phyloP scores from a whole-genome alignment of 1,140 invertebrate species.

The Pemphigus obesinymphae region DNA sequence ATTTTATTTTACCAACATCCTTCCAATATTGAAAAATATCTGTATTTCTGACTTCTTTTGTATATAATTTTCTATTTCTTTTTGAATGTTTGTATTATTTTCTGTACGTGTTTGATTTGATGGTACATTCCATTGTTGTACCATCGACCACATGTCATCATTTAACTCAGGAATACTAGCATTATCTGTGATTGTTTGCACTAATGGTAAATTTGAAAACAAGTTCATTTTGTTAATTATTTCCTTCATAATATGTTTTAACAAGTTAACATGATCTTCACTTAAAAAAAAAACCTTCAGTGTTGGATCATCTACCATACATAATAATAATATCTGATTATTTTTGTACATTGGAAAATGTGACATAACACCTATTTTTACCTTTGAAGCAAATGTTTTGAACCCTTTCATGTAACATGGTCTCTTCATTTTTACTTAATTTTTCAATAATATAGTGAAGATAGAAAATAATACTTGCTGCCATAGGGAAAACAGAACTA shows the following conservation, averaged over 20 bases:
- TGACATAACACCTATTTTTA: background rate
- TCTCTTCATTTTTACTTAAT: too few species aligned
- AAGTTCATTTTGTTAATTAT: background rate
- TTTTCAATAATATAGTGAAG: too few species aligned
- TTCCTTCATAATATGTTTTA: background rate
- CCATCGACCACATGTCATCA: background rate
- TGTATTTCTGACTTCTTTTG: background rate
- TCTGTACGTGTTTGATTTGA: background rate
- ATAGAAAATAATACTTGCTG: background rate
- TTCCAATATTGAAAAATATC: background rate
- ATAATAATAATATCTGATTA: too few species aligned
- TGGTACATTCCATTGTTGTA: background rate
- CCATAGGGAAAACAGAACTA: background rate
- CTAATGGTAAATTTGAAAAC: background rate
- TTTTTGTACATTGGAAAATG: background rate
- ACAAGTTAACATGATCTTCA: background rate
- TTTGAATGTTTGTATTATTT: too few species aligned
- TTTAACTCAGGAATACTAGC: slow-evolving; percentile 1
- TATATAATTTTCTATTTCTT: background rate
- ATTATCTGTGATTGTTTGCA: background rate
- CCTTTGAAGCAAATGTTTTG: background rate
- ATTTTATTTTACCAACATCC: background rate
- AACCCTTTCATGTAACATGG: too few species aligned
- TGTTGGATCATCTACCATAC: background rate
- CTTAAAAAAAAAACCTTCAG: background rate